Evolutionary conservation across 2,113 vertebrate species (phyloP), one percentile per base, ranked within the genome.

Genomic region (Typhlomys cinereus): DNA sequence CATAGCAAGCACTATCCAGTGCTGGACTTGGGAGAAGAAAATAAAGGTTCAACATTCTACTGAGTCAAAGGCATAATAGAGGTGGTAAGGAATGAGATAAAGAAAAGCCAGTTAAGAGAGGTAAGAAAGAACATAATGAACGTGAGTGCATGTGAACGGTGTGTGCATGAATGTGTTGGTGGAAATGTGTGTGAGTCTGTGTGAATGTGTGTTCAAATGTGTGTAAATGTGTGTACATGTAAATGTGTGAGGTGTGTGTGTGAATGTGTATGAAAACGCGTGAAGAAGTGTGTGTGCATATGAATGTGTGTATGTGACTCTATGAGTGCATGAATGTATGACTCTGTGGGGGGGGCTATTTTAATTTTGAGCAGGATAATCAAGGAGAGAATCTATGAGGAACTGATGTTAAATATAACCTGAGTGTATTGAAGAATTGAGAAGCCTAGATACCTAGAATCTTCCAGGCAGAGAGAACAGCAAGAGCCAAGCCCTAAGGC

Each of bases 381-480:
- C 64, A 85, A 50, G 41, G 20, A 64, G 70, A 50, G 54, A 39
- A 39, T 85, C 62, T 52, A 39, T 61, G 80, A 67, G 54, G 31
- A 82, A 41, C 20, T 67, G 31, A 81, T n/a, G 52, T n/a, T 59
- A 36, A 61, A 21, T 59, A 62, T 61, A 44, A 76, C 9, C 29
- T 76, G 54, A 76, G 41, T 27, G 48, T 52, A 36, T 34, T 41
- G 46, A 91, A 44, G 12, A 89, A 50, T 20, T 25, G 36, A 82
- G 36, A n/a, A 64, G 36, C 18, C 10, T 36, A 25, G 46, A 41
- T 46, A 48, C 61, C 67, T 46, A 79, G 93, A 91, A 75, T 88
- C 90, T 78, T 61, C 75, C 54, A 89, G 25, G 95, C 75, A 78
- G 31, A 93, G 54, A 91, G 87, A 79, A 86, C 86, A 90, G 34